Conservation (phyloP, 2,113 vertebrate species). For the Scortum barcoo region DNA sequence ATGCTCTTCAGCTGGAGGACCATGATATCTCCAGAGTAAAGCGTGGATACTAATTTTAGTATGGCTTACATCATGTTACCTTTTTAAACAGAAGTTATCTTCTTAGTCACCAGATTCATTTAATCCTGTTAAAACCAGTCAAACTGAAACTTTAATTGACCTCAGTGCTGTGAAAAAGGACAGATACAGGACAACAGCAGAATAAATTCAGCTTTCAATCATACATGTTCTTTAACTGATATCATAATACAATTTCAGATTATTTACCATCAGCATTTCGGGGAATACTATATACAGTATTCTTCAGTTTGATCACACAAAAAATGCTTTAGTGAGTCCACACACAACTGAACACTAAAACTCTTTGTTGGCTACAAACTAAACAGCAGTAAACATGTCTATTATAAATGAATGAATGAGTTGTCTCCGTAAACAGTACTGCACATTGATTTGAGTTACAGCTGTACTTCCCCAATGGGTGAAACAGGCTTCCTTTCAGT, state of each 20-base stretch:
- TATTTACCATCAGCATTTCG: background rate
- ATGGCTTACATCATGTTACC: constrained; percentile 26
- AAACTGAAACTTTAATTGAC: background rate
- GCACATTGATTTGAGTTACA: background rate
- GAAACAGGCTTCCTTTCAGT: background rate
- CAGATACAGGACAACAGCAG: background rate
- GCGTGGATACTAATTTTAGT: constrained; percentile 41
- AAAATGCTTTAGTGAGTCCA: background rate
- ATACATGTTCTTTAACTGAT: background rate
- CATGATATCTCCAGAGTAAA: constrained; percentile 18
- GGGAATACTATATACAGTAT: background rate
- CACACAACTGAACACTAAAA: background rate
- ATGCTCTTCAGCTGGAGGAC: background rate
- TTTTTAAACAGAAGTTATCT: constrained; percentile 1
- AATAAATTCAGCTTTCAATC: background rate
- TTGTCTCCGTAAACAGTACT: background rate
- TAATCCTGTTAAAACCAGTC: background rate
- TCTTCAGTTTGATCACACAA: background rate
- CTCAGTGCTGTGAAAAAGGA: background rate
- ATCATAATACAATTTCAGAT: background rate
- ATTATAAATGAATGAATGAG: background rate
- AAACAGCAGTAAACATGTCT: background rate
- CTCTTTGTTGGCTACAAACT: background rate
- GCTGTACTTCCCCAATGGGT: background rate
- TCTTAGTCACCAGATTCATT: background rate